phyloP scores from a whole-genome alignment of 2,113 vertebrate genomes.

The Forbesichthys papilliferus region DNA sequence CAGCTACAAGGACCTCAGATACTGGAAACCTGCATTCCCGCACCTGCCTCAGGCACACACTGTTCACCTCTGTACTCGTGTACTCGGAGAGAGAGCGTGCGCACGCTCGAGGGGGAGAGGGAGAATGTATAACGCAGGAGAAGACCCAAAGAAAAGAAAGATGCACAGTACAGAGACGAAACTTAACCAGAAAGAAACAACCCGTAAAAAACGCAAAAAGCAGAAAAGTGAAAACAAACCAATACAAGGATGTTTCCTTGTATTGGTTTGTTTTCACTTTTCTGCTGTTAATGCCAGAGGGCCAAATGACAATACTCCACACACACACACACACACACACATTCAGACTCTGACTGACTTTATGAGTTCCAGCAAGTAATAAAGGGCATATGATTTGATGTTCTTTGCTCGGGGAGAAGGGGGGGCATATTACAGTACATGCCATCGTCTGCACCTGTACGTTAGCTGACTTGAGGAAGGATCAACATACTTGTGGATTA shows the following conservation, averaged over 20 bases:
- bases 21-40: slow-evolving; percentile 65
- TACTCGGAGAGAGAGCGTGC: background rate
- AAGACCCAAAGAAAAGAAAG: background rate
- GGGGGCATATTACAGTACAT: slow-evolving; percentile 23
- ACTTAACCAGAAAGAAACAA: too few relatives aligned
- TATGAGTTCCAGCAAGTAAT: slow-evolving; percentile 39
- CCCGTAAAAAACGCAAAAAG: background rate
- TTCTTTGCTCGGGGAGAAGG: slow-evolving; percentile 41
- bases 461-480: slow-evolving; percentile 24
- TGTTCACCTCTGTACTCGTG: slow-evolving; percentile 29
- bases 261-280: background rate
- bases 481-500: background rate
- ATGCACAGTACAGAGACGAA: background rate
- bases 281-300: slow-evolving; percentile 18
- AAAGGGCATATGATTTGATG: slow-evolving; percentile 41
- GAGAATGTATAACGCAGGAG: background rate
- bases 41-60: slow-evolving; percentile 52
- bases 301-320: slow-evolving; percentile 46
- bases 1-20: slow-evolving; percentile 42
- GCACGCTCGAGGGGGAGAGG: background rate
- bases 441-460: slow-evolving; percentile 64
- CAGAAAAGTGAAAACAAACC: background rate
- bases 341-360: slow-evolving; percentile 27
- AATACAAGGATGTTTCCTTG: background rate
- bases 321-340: slow-evolving; percentile 55